Evolutionary conservation across 1,140 invertebrate species (phyloP).

Genomic region (Helicorthomorpha holstii): DNA sequence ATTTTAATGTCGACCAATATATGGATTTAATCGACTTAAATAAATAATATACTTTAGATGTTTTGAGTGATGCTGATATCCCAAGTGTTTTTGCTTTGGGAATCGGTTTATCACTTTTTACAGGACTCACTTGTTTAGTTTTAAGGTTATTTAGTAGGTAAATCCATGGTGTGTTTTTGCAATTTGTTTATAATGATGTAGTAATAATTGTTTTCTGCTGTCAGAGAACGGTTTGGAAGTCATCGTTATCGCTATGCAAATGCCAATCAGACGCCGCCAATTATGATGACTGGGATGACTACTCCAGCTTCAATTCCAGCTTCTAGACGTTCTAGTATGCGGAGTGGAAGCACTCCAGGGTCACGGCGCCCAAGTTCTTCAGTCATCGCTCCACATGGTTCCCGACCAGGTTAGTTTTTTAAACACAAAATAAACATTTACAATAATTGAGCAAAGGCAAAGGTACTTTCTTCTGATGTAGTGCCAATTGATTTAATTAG

Average conservation of each 20-base stretch:
- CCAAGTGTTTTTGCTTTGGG: slow-evolving; percentile 3
- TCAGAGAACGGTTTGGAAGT: background rate
- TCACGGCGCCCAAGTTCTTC: background rate
- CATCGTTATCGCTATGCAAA: background rate
- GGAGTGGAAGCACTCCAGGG: background rate
- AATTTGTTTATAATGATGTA: background rate
- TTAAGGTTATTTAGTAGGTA: slow-evolving; percentile 7
- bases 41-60: background rate
- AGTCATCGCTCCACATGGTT: background rate
- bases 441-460: background rate
- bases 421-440: background rate
- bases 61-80: background rate
- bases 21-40: background rate
- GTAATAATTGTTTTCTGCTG: no score
- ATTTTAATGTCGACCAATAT: background rate
- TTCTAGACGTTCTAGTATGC: background rate
- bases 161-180: background rate
- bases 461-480: no score
- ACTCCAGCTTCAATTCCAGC: background rate
- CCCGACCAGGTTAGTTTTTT: background rate
- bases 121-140: slow-evolving; percentile 5
- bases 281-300: slow-evolving; percentile 1
- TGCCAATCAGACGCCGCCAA: background rate
- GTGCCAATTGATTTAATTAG: no score
- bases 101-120: slow-evolving; percentile 2